Percentiles rank a stretch among this genome's conserved stretches.
These are phyloP conservation scores for Ypsolopha sequella DNA, from an alignment of 2,888 invertebrate species.

Conservation along the genomic window DNA sequence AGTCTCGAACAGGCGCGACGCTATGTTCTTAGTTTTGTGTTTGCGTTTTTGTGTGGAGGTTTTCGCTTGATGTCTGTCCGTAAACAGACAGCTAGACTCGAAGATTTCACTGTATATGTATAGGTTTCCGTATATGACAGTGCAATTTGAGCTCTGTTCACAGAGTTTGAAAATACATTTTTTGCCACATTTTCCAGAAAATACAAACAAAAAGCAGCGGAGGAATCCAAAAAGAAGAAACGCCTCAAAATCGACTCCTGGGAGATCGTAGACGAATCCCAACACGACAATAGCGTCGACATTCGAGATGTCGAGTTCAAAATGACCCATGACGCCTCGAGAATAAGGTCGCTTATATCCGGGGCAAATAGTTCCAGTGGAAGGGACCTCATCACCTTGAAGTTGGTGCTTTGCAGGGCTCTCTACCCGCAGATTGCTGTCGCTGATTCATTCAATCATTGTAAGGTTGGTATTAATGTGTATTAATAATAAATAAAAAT, in stretches of 20 bases:
- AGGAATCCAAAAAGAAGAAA: slow-evolving; percentile 79
- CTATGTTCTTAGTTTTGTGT: no score
- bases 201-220: slow-evolving; percentile 73
- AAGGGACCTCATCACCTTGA: slow-evolving; percentile 45
- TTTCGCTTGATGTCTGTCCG: no score
- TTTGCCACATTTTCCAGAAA: slow-evolving; percentile 49
- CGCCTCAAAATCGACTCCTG: slow-evolving; percentile 80
- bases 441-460: slow-evolving; percentile 94
- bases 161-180: background rate
- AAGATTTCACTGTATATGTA: no score
- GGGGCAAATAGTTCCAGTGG: slow-evolving; percentile 49
- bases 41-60: no score
- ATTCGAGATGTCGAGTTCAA: slow-evolving; percentile 91
- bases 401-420: slow-evolving; percentile 86
- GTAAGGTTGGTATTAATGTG: slow-evolving; percentile 72
- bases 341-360: slow-evolving; percentile 72
- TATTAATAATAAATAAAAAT: no score
- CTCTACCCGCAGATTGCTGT: slow-evolving; percentile 96
- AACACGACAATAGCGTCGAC: slow-evolving; percentile 71
- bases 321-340: slow-evolving; percentile 79
- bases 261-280: slow-evolving; percentile 74
- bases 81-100: no score
- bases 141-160: no score
- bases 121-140: no score
- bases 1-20: no score